These are phyloP conservation scores for Phylloscopus whistleri DNA, from an alignment of 2,113 vertebrate species.

Conservation along the genomic window DNA sequence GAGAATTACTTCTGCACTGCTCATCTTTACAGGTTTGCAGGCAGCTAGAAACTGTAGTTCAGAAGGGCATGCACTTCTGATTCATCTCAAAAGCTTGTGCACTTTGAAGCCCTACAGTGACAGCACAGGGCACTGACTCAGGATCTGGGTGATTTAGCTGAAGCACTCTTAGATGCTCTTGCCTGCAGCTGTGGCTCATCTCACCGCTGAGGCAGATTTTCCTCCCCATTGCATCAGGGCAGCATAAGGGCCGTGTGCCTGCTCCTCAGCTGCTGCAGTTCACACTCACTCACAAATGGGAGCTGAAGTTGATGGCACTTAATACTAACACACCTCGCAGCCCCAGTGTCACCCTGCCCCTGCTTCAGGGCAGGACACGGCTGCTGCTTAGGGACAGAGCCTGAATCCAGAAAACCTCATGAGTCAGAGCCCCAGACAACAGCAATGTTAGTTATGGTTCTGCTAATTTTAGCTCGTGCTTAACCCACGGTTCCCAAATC, in stretches of 20 bases:
- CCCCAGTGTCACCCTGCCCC: not conserved
- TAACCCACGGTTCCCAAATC: not conserved
- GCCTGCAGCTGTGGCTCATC: not conserved
- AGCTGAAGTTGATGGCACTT: not conserved
- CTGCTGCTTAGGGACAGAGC: not conserved
- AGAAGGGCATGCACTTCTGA: not conserved
- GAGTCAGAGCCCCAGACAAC: conserved; percentile 5
- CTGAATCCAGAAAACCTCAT: not conserved
- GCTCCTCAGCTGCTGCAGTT: not conserved
- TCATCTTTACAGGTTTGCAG: not conserved
- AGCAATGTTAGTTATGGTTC: not conserved
- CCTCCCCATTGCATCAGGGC: not conserved
- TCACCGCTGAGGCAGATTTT: not conserved
- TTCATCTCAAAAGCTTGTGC: not conserved
- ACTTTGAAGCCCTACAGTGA: not conserved
- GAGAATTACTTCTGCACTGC: not conserved
- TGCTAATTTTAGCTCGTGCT: conserved; percentile 34
- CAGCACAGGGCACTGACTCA: conserved; percentile 3
- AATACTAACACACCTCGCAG: not conserved
- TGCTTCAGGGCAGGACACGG: not conserved
- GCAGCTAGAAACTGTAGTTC: not conserved
- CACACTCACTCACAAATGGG: not conserved
- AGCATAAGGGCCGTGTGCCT: not conserved
- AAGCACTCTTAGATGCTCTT: not conserved
- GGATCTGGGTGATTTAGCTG: not conserved